Evolutionary conservation across 2,888 invertebrate species (phyloP).

Genomic region (Eudasyphora cyanicolor): DNA sequence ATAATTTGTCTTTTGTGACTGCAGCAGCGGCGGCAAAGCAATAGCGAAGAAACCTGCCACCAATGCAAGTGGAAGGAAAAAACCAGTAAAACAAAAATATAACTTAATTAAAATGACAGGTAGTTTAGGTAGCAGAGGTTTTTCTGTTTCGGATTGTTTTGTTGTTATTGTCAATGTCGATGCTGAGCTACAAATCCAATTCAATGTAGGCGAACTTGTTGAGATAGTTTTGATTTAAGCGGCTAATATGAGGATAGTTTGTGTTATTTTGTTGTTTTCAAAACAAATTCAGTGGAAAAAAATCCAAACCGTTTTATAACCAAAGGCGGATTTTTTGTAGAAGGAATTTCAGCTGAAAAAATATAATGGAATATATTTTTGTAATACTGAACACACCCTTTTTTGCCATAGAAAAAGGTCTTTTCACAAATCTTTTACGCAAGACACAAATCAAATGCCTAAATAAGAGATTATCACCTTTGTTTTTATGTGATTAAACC

Average conservation of each 20-base stretch:
- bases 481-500: not conserved
- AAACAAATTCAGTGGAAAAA: too few relatives aligned
- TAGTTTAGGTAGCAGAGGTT: constrained; percentile 6
- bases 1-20: not conserved
- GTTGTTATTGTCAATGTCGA: too few relatives aligned
- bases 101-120: constrained; percentile 42
- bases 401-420: not conserved
- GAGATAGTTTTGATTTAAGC: constrained; percentile 6
- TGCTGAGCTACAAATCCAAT: constrained; percentile 1
- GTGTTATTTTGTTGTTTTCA: not conserved
- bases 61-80: not conserved
- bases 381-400: not conserved
- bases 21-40: not conserved
- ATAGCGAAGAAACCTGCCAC: too few relatives aligned
- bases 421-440: not conserved
- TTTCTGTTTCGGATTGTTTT: too few relatives aligned
- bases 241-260: constrained; percentile 1
- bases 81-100: constrained; percentile 17
- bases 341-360: not conserved
- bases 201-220: constrained; percentile 57
- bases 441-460: not conserved
- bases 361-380: too few relatives aligned
- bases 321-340: too few relatives aligned
- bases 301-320: too few relatives aligned
- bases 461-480: not conserved